These are phyloP conservation scores for Sciaenops ocellatus DNA, from an alignment of 2,797 vertebrate genomes.

Conservation along the genomic window DNA sequence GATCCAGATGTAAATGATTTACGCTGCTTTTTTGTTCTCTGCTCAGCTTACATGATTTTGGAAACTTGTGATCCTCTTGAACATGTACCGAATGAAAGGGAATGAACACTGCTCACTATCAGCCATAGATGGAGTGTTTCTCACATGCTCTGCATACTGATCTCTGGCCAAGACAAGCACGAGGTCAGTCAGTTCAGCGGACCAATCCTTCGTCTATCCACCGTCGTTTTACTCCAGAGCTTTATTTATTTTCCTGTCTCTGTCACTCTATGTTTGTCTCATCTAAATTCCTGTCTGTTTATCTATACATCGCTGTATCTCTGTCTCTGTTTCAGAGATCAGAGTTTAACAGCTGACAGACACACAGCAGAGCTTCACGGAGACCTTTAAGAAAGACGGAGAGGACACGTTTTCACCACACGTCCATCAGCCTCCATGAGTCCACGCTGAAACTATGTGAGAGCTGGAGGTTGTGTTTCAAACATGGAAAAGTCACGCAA, in stretches of 20 bases:
- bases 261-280: conserved; percentile 4
- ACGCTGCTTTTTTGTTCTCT: conserved; percentile 10
- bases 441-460: conserved; percentile 30
- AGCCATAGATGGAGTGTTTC: conserved; percentile 30
- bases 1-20: conserved; percentile 62
- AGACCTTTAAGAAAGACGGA: conserved; percentile 30
- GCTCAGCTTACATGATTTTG: conserved; percentile 47
- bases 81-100: conserved; percentile 26
- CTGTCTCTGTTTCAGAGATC: conserved; percentile 27
- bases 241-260: conserved; percentile 3
- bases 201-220: conserved; percentile 4
- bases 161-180: conserved; percentile 54
- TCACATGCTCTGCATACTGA: conserved; percentile 44
- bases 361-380: conserved; percentile 18
- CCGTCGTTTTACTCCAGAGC: conserved; percentile 1
- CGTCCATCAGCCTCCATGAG: conserved; percentile 34
- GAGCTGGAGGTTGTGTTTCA: conserved; percentile 18
- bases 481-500: conserved; percentile 16
- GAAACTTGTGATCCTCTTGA: conserved; percentile 44
- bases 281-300: conserved; percentile 27
- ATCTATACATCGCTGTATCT: conserved; percentile 23
- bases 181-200: conserved; percentile 23
- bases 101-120: conserved; percentile 29
- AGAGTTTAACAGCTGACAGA: conserved; percentile 38
- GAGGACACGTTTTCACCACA: conserved; percentile 37